Evolutionary conservation across 2,113 vertebrate species (phyloP), one percentile per base, ranked within the genome.

Genomic region (Myiozetetes cayanensis): DNA sequence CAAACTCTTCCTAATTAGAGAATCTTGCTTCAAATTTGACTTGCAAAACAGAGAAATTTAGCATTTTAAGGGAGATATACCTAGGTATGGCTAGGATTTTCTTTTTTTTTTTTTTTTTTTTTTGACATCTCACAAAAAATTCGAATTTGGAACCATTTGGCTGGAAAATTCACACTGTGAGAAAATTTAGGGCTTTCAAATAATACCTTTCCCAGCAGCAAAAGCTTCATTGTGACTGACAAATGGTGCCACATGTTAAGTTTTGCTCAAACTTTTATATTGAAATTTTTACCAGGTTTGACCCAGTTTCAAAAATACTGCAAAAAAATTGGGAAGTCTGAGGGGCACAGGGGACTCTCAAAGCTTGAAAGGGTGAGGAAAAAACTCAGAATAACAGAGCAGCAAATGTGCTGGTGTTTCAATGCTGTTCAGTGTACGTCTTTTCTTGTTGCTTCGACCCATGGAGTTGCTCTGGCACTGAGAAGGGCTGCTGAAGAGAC

Each of bases 381-480:
- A 53, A 70, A 78, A 44, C 33, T 23, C 35, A n/a, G n/a, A n/a
- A n/a, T n/a, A n/a, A n/a, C 25, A 9, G 55, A 85, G n/a, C 23
- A 78, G 43, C 25, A n/a, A 75, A 31, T 0, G 15, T 47, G 52
- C 27, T 31, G 41, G 31, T 0, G 2, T 25, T 75, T 62, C 33
- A 31, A 6, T 7, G 44, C 31, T 63, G n/a, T 10, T 76, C 35
- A 19, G 10, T 5, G 3, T 1, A 2, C 5, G 56, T 5, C 41
- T 52, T 33, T 35, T 35, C 39, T 16, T 4, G 2, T 12, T 43
- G 58, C 58, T 66, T 53, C 31, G 33, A 21, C 30, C 33, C 37
- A 5, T 1, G 6, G 73, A 41, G 50, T 1, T 73, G 23, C 37
- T 61, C 47, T 24, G 46, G 68, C 68, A 44, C 2, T 0, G 3